Conservation (phyloP, 1,140 invertebrate genomes). For the Panulirus ornatus region DNA sequence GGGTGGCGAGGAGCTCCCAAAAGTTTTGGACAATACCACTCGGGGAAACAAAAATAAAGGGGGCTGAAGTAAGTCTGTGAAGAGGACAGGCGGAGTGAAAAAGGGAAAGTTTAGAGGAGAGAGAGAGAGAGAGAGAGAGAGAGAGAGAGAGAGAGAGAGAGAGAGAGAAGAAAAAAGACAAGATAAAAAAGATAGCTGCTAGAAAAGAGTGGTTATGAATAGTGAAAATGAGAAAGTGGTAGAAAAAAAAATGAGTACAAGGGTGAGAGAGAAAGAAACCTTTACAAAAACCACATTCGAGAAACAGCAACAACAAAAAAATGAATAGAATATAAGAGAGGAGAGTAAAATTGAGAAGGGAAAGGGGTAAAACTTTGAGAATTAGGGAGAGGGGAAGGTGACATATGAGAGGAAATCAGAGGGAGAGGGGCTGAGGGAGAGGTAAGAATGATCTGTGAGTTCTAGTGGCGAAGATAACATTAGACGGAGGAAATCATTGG, state of each 20-base stretch:
- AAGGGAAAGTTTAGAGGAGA: neutral
- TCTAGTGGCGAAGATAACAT: too few species aligned
- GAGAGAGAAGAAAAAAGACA: neutral
- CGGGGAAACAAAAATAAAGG: neutral
- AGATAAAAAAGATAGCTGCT: too few species aligned
- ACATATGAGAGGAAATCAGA: conserved; percentile 3
- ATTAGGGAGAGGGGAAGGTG: conserved; percentile 18
- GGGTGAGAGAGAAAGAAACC: neutral
- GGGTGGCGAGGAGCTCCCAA: neutral
- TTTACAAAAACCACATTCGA: too few species aligned
- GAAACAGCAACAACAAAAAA: too few species aligned
- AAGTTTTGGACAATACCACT: neutral
- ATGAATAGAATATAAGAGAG: too few species aligned
- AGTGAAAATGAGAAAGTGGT: too few species aligned
- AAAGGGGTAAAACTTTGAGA: neutral
- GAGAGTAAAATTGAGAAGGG: neutral
- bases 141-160: neutral
- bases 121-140: neutral
- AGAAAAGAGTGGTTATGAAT: too few species aligned
- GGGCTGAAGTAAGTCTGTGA: neutral
- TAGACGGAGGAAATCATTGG: too few species aligned
- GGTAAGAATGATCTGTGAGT: neutral
- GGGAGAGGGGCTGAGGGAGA: neutral
- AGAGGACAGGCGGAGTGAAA: neutral
- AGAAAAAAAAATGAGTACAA: neutral